Evolutionary conservation across 2,113 vertebrate genomes (phyloP), one percentile per base, ranked within the genome.

Genomic region (Odocoileus hemionus): DNA sequence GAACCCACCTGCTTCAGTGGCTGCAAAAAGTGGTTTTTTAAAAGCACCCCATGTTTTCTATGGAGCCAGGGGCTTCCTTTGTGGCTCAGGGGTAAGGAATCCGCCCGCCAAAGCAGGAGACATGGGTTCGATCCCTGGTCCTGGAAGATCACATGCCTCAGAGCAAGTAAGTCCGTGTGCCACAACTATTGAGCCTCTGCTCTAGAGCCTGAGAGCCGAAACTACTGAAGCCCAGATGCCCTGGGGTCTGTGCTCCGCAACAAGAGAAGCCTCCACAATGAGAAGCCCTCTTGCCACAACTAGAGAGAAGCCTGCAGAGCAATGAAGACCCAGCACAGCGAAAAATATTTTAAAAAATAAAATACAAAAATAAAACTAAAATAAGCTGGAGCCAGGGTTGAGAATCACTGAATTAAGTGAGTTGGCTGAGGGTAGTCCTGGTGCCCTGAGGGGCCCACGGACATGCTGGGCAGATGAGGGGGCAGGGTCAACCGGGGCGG

Each of bases 391-490:
- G 9, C 70, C 79, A 76, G 61, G 23, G 21, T 43, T 10, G 12
- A 94, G 78, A 89, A 30, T 28, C 70, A 60, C 86, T 36, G 74
- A 82, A 39, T 21, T 21, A 3, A 45, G 26, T 1, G 0, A 85
- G 86, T 1, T 30, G 36, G 36, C 82, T 1, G 47, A 70, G 12
- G 39, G 6, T 33, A 74, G 45, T 25, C 9, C n/a, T 13, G 13
- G 57, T 1, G 11, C 39, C 45, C 47, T 0, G 0, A 64, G 21
- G 43, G 47, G 47, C 57, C 19, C 1, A 33, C 0, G 6, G 16
- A 52, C 45, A 26, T 39, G n/a, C 17, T 7, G 8, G 50, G 47
- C 58, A n/a, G 55, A 45, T 19, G 3, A 6, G 23, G 36, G 67
- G 39, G 16, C 19, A 3, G 54, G 23, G 33, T 52, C 87, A 45